Evolutionary conservation across 1,140 invertebrate genomes (phyloP).

Genomic region (Drosophila varians): DNA sequence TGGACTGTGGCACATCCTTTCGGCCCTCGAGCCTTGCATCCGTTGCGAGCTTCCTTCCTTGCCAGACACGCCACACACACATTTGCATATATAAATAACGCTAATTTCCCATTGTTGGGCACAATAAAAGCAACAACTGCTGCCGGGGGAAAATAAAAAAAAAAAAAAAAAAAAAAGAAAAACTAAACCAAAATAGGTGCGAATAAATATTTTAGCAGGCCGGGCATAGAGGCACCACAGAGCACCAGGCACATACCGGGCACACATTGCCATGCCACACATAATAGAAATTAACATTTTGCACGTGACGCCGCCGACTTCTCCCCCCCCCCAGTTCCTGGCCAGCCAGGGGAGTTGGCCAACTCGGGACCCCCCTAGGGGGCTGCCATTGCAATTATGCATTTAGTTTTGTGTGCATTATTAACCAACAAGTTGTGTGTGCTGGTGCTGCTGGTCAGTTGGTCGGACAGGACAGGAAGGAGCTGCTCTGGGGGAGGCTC

Average conservation of each 20-base stretch:
- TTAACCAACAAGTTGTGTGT: conserved; percentile 73
- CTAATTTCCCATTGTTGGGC: conserved; percentile 72
- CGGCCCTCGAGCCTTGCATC: conserved; percentile 42
- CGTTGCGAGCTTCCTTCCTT: conserved; percentile 67
- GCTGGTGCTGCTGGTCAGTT: conserved; percentile 18
- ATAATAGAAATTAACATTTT: conserved; percentile 81
- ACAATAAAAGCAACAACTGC: conserved; percentile 27
- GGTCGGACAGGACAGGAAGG: conserved; percentile 9
- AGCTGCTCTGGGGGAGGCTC: conserved; percentile 7
- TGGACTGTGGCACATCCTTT: background rate
- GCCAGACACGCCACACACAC: conserved; percentile 48
- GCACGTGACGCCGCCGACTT: conserved; percentile 61
- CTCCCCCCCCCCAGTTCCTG: conserved; percentile 2
- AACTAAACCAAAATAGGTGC: conserved; percentile 60
- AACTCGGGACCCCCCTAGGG: conserved; percentile 12
- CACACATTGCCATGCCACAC: conserved; percentile 42
- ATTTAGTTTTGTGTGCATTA: conserved; percentile 82
- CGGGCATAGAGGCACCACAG: background rate
- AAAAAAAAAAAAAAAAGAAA: conserved; percentile 6
- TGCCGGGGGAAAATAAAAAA: conserved; percentile 3
- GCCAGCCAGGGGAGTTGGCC: background rate
- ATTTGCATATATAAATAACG: conserved; percentile 79
- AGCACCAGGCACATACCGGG: conserved; percentile 14
- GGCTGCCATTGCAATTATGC: conserved; percentile 70
- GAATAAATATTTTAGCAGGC: conserved; percentile 79